Evolutionary conservation across 2,113 vertebrate genomes (phyloP).

Genomic region (Choloepus hoffmanni): DNA sequence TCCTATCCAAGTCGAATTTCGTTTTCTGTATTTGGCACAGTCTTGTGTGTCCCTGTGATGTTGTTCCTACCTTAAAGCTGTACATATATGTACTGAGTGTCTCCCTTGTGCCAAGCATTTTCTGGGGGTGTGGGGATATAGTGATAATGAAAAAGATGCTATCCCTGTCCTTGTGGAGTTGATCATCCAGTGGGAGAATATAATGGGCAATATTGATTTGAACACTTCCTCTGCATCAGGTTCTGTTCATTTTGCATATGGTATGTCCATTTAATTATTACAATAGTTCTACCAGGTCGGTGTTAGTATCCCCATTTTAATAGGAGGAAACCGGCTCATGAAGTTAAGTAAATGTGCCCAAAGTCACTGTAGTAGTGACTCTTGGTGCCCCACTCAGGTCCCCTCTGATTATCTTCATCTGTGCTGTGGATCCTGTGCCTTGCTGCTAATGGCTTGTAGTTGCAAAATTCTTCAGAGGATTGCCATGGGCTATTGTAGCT

Average conservation of each 20-base stretch:
- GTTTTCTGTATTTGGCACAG: constrained; percentile 29
- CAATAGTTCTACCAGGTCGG: background rate
- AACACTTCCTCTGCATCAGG: background rate
- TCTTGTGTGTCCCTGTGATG: background rate
- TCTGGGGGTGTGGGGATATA: background rate
- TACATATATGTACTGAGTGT: background rate
- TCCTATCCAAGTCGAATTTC: background rate
- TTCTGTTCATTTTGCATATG: background rate
- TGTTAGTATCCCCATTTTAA: background rate
- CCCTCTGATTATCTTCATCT: background rate
- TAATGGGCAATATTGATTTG: background rate
- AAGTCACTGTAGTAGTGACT: background rate
- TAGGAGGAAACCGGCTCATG: background rate
- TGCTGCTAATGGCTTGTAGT: background rate
- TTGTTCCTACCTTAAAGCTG: background rate
- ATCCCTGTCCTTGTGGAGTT: background rate
- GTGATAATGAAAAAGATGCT: background rate
- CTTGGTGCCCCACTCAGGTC: background rate
- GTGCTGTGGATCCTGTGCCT: background rate
- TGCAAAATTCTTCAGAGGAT: background rate
- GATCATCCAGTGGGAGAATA: background rate
- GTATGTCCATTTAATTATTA: background rate
- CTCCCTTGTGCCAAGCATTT: background rate
- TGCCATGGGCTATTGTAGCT: background rate
- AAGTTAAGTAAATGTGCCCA: background rate